Base-by-base conservation (phyloP, 2,113 vertebrate genomes). In the Sisor rabdophorus region DNA sequence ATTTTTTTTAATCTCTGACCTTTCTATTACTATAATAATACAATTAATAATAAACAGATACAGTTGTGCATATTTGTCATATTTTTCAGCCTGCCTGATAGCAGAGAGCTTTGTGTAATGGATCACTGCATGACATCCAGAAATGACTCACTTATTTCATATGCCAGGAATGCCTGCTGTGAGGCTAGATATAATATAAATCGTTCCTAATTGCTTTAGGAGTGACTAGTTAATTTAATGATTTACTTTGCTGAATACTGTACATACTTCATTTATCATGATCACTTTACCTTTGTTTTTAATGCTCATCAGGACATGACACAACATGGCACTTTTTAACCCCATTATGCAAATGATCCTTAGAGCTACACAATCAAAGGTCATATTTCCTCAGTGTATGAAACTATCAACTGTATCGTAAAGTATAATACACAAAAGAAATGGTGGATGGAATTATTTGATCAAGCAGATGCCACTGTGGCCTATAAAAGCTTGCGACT, bases 81-180 rank as follows among this genome's bases (percentile, higher is more conserved):
- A 13, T 54, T 77, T 24, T 56, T 24, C n/a, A 19, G 67, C 67
- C 53, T 40, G 44, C 44, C 55, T 44, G 28, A 26, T 32, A 59
- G 20, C 36, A 56, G 64, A 69, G 44, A 11, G 16, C n/a, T 71
- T 56, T 61, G 55, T 26, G 44, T 69, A 36, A 53, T 77, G 20
- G 55, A 71, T 36, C 65, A 61, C 36, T 44, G 74, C 64, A 59
- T 61, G 56, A 58, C 76, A 53, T 61, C 15, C 26, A 71, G 44
- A 61, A 59, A 16, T 9, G 15, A 19, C 65, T 63, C 19, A 50
- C 73, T 50, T 26, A 28, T 26, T 60, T 20, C 40, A 30, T 24
- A 76, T 58, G 36, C 36, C 24, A n/a, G 52, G 32, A 69, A 59
- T 24, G 36, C 65, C 40, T 60, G 75, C 75, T 77, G 65, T 55